A percentile compares a stretch with the other conserved stretches of the same genome.
phyloP scores from a whole-genome alignment of 2,113 vertebrate species.

The Apteryx mantelli region DNA sequence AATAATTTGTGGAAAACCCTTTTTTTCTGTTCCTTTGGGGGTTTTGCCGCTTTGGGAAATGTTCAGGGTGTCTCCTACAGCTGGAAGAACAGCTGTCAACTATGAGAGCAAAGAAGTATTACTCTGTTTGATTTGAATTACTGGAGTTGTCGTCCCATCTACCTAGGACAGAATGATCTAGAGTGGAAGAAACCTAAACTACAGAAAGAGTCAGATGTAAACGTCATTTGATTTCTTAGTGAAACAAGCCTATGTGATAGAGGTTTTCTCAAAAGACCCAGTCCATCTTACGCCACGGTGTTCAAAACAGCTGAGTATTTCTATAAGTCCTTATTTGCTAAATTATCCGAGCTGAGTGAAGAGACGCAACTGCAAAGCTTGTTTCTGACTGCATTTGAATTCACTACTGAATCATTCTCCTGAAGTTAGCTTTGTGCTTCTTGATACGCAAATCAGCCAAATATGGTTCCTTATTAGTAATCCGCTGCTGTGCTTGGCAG shows the following conservation, averaged over 20 bases:
- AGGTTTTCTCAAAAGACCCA: neutral
- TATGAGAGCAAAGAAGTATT: neutral
- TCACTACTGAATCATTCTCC: neutral
- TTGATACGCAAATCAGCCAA: neutral
- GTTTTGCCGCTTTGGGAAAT: neutral
- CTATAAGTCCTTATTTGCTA: neutral
- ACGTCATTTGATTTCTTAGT: neutral
- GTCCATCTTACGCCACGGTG: neutral
- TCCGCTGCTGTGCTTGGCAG: neutral
- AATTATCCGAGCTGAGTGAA: neutral
- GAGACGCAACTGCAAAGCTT: neutral
- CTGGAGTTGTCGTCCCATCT: neutral
- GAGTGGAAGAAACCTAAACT: neutral
- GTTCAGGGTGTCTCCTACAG: neutral
- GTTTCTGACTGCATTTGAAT: neutral
- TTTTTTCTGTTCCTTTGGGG: neutral
- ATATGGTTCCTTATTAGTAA: neutral
- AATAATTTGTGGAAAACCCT: neutral
- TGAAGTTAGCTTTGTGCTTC: neutral
- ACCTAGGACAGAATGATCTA: neutral
- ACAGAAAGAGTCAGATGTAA: neutral
- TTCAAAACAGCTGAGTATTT: neutral
- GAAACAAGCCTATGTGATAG: neutral
- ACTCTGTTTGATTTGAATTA: neutral
- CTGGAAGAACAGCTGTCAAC: neutral